Evolutionary conservation across 2,113 vertebrate species (phyloP).

Genomic region (Phasianus colchicus): DNA sequence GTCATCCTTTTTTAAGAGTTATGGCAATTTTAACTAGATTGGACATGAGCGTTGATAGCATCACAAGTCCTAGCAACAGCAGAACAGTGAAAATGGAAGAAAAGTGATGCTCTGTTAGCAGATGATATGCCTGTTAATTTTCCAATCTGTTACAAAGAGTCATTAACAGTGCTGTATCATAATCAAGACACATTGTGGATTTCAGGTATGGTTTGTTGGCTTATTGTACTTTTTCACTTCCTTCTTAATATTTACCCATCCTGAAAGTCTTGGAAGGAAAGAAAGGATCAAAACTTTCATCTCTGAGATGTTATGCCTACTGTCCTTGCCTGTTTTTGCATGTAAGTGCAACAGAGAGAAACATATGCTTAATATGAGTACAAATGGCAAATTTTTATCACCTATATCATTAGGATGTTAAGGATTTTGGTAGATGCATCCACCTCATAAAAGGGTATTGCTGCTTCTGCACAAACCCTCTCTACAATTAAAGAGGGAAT

Average conservation of each 20-base stretch:
- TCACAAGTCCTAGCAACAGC: neutral
- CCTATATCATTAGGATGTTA: neutral
- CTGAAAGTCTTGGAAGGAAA: neutral
- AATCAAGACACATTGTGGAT: neutral
- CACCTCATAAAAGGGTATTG: neutral
- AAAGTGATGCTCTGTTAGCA: neutral
- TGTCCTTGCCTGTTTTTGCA: neutral
- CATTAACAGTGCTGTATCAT: neutral
- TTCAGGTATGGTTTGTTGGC: neutral
- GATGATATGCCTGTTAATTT: neutral
- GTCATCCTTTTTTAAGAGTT: constrained; percentile 13
- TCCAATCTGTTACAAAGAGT: neutral
- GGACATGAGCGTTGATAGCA: neutral
- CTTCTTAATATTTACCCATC: fast-evolving
- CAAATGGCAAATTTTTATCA: neutral
- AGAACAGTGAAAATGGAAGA: neutral
- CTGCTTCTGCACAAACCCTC: neutral
- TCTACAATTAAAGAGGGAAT: neutral
- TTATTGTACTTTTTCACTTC: neutral
- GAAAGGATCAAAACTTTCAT: neutral
- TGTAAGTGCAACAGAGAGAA: neutral
- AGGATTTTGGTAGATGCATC: neutral
- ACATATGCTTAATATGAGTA: neutral
- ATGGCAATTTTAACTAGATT: constrained; percentile 22
- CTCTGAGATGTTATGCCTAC: neutral